These are phyloP conservation scores for Cephus runcator DNA, from an alignment of 2,888 invertebrate genomes.

Conservation along the genomic window DNA sequence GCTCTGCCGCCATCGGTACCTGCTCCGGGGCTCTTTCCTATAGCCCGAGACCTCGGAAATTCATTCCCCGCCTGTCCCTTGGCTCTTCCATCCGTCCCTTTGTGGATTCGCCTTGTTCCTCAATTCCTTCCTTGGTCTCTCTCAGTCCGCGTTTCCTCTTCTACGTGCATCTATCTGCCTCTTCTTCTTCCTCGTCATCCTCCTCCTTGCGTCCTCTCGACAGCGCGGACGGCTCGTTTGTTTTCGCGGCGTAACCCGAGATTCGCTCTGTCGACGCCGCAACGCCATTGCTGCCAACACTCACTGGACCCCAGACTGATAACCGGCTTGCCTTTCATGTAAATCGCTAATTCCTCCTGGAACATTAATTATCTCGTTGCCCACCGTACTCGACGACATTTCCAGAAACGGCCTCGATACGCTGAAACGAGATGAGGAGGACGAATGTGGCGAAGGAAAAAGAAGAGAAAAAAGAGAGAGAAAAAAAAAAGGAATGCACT, in stretches of 20 bases:
- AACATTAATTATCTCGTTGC: constrained; percentile 61
- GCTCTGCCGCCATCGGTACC: constrained; percentile 19
- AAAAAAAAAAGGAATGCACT: constrained; percentile 20
- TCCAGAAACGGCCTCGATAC: constrained; percentile 4
- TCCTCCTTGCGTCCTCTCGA: constrained; percentile 26
- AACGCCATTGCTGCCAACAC: constrained; percentile 39
- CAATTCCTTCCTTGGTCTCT: not conserved
- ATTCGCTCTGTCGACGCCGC: constrained; percentile 45
- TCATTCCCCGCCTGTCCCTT: constrained; percentile 18
- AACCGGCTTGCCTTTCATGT: constrained; percentile 43
- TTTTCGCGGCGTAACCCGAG: constrained; percentile 48
- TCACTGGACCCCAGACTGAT: constrained; percentile 13
- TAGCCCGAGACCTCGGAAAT: constrained; percentile 9
- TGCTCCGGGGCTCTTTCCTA: constrained; percentile 12
- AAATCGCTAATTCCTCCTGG: constrained; percentile 58
- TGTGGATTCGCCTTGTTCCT: not conserved
- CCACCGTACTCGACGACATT: constrained; percentile 22
- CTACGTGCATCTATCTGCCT: not conserved
- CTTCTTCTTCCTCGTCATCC: constrained; percentile 15
- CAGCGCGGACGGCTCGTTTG: constrained; percentile 42
- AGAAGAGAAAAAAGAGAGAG: not conserved
- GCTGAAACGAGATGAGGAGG: constrained; percentile 13
- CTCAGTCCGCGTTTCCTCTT: not conserved
- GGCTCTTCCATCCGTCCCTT: constrained; percentile 6
- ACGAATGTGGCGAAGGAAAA: constrained; percentile 10